phyloP scores from a whole-genome alignment of 1,140 invertebrate species.

The Littorina saxatilis region DNA sequence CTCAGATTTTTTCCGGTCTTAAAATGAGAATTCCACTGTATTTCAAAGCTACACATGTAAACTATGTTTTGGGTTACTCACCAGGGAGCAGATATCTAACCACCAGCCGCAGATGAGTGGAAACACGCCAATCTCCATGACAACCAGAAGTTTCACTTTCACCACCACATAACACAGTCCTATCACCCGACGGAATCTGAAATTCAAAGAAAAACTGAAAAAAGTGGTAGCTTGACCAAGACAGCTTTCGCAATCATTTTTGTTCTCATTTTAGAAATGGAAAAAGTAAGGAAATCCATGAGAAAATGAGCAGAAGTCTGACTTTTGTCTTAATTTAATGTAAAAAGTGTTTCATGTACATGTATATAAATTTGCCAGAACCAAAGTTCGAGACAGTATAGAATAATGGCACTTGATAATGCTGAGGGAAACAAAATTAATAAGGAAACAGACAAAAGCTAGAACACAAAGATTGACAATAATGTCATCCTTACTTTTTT shows the following conservation, averaged over 20 bases:
- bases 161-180: conserved; percentile 98
- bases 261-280: no score
- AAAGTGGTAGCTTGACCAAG: no score
- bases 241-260: no score
- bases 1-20: no score
- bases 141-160: conserved; percentile 92
- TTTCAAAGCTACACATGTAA: no score
- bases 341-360: not conserved
- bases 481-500: conserved; percentile 82
- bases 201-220: conserved; percentile 36
- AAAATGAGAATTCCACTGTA: no score
- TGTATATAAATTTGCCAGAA: no score
- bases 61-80: no score
- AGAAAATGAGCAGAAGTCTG: no score
- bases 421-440: not conserved
- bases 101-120: conserved; percentile 99
- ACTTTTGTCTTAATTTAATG: not conserved
- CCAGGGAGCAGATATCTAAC: conserved; percentile 97
- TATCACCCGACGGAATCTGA: conserved; percentile 86
- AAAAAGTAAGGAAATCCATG: no score
- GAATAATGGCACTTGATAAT: no score
- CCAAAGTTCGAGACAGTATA: no score
- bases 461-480: not conserved
- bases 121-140: conserved; percentile 97
- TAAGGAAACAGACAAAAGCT: not conserved